A percentile compares a stretch with the other conserved stretches of the same genome.
phyloP scores from a whole-genome alignment of 53 echinoderm and acorn worm genomes.

The Apostichopus leukothele region DNA sequence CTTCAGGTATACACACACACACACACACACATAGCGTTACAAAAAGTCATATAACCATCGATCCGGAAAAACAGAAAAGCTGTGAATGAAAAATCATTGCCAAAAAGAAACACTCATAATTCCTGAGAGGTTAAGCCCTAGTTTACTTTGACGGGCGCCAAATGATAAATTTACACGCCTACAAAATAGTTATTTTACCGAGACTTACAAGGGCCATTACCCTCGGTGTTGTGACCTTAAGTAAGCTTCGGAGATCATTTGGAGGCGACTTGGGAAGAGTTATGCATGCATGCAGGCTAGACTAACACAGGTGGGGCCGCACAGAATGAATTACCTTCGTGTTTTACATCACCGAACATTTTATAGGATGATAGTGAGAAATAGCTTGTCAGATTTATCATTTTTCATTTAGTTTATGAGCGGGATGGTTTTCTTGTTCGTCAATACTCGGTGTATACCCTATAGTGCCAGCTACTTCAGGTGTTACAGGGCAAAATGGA shows the following conservation, averaged over 20 bases:
- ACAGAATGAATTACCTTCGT: constrained; percentile 1
- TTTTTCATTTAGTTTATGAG: not conserved
- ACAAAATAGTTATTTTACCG: constrained; percentile 7
- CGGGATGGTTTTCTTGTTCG: too few species aligned
- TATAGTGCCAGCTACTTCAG: too few species aligned
- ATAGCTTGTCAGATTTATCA: constrained; percentile 9
- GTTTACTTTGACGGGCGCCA: constrained; percentile 41
- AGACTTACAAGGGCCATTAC: constrained; percentile 7
- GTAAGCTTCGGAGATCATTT: not conserved
- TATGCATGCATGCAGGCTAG: not conserved
- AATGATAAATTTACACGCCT: constrained; percentile 38
- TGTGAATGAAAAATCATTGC: not conserved
- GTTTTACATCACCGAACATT: not conserved
- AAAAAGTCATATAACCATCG: too few species aligned
- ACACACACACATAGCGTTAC: too few species aligned
- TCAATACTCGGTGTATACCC: too few species aligned
- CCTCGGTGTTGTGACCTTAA: constrained; percentile 6
- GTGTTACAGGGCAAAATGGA: too few species aligned
- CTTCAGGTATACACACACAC: too few species aligned
- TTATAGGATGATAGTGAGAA: not conserved
- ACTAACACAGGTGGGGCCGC: not conserved
- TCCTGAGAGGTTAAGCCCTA: not conserved
- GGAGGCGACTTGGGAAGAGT: not conserved
- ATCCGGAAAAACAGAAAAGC: too few species aligned
- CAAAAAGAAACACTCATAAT: not conserved